These are phyloP conservation scores for Tetrax tetrax DNA, from an alignment of 2,113 vertebrate genomes.

Conservation along the genomic window DNA sequence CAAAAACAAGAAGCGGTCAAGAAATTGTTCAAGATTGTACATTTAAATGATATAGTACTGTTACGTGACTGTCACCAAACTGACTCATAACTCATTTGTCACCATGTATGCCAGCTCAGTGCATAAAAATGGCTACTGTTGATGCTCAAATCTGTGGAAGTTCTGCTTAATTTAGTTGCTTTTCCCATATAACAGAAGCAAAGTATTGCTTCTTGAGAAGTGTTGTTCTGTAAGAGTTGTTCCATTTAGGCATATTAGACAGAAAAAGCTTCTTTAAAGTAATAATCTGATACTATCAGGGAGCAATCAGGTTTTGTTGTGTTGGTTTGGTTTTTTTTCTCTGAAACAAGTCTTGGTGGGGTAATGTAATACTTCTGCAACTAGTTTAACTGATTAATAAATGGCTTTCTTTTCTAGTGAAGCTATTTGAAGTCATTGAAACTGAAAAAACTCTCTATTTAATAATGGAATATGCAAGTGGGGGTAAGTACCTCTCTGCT, in stretches of 20 bases:
- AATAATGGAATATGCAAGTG: constrained; percentile 97
- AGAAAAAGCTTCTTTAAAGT: background rate
- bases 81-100: background rate
- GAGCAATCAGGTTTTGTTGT: background rate
- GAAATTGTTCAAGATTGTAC: background rate
- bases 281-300: background rate
- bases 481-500: constrained; percentile 82
- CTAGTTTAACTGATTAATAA: background rate
- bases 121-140: background rate
- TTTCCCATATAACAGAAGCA: background rate
- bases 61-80: background rate
- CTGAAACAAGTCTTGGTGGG: background rate
- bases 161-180: background rate
- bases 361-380: background rate
- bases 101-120: background rate
- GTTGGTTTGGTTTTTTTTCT: background rate
- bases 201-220: background rate
- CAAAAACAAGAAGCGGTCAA: background rate
- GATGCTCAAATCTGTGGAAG: background rate
- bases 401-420: constrained; percentile 78
- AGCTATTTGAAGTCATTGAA: constrained; percentile 97
- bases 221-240: background rate
- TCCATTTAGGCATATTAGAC: background rate
- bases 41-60: background rate
- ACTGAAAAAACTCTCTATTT: constrained; percentile 97